A percentile compares a stretch with the other conserved stretches of the same genome.
These are phyloP conservation scores for Steromphala cineraria DNA, from an alignment of 2,888 invertebrate genomes.

Conservation along the genomic window DNA sequence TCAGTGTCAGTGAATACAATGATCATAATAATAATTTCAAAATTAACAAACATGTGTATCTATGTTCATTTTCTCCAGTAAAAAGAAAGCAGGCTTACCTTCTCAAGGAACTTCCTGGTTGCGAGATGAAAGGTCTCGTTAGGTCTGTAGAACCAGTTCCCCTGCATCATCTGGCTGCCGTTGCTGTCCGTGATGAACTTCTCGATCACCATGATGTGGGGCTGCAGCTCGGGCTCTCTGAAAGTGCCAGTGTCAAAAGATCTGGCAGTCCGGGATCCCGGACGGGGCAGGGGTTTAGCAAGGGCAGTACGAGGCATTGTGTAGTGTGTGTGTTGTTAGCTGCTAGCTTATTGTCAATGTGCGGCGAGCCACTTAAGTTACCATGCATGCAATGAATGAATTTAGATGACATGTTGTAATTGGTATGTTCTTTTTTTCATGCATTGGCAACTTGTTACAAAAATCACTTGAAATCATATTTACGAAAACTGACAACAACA, in stretches of 20 bases:
- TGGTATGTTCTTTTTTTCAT: too few species aligned
- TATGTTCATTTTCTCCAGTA: not conserved
- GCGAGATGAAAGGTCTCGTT: slow-evolving; percentile 97
- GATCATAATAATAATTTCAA: too few species aligned
- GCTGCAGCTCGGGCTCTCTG: slow-evolving; percentile 69
- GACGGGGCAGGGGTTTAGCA: slow-evolving; percentile 4
- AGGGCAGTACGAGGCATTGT: not conserved
- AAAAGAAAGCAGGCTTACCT: slow-evolving; percentile 73
- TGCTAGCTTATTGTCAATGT: not conserved
- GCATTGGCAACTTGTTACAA: too few species aligned
- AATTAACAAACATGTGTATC: too few species aligned
- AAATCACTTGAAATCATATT: too few species aligned
- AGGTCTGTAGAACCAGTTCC: slow-evolving; percentile 93
- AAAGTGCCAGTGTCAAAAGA: not conserved
- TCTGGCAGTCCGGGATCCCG: not conserved
- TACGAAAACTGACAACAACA: too few species aligned
- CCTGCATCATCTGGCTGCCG: slow-evolving; percentile 88
- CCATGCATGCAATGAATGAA: too few species aligned
- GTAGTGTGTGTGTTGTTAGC: not conserved
- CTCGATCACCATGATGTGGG: slow-evolving; percentile 89
- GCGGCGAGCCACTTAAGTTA: not conserved
- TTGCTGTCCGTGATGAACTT: slow-evolving; percentile 89
- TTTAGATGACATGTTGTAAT: too few species aligned
- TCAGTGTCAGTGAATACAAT: too few species aligned
- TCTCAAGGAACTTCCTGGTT: slow-evolving; percentile 95